These are phyloP conservation scores for Crepidodera aurea DNA, from an alignment of 2,888 invertebrate species.

Conservation along the genomic window DNA sequence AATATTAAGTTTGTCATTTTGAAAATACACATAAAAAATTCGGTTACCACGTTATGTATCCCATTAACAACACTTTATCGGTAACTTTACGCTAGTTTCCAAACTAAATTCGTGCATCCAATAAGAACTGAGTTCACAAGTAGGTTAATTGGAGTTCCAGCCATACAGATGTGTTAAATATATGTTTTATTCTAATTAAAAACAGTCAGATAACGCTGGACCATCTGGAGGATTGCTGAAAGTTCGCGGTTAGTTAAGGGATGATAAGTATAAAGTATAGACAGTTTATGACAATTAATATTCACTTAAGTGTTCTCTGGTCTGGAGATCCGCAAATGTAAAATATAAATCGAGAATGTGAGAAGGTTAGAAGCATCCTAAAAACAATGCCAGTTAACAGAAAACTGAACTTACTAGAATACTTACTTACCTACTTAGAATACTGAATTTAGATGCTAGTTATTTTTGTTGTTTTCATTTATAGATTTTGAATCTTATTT, in stretches of 20 bases:
- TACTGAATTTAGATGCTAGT: no score
- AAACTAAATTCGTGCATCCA: conserved; percentile 1
- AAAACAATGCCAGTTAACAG: no score
- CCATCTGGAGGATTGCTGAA: conserved; percentile 4
- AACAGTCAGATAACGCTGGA: neutral
- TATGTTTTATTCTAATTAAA: conserved; percentile 11
- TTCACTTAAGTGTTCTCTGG: neutral
- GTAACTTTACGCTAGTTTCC: conserved; percentile 2
- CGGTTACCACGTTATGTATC: neutral
- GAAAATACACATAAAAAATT: neutral
- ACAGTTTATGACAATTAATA: neutral
- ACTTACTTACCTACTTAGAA: no score
- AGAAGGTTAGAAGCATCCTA: no score
- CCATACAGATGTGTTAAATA: conserved; percentile 8
- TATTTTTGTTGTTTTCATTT: no score
- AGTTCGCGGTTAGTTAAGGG: neutral
- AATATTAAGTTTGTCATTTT: no score
- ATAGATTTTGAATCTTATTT: no score
- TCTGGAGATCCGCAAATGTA: no score
- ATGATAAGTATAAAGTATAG: neutral
- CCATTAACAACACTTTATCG: conserved; percentile 5
- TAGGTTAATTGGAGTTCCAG: conserved; percentile 12
- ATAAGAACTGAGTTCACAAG: neutral
- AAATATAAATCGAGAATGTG: no score
- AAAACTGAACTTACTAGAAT: no score